Base-by-base conservation (phyloP, 2,797 vertebrate species). In the Poeciliopsis presidionis region DNA sequence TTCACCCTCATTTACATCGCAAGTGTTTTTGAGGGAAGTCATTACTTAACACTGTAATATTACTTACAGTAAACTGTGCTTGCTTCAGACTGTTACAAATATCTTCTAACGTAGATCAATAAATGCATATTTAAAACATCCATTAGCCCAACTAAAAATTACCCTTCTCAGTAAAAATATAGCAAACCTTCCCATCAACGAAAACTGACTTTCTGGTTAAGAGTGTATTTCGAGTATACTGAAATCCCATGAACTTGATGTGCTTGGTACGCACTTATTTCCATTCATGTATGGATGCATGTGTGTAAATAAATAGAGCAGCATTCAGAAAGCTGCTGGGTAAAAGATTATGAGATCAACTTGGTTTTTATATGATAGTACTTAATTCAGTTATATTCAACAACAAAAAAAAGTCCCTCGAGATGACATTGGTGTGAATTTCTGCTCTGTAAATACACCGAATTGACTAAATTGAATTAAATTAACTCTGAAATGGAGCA, bases 71-170 rank as follows among this genome's bases (percentile, higher is more conserved):
- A n/a, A 47, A 30, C 20, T 12, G 18, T 22, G 41, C 81, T 76
- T 83, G 71, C 43, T 28, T 74, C 20, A 2, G 20, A 71, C 18
- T 76, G 63, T 78, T 72, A 73, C 55, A 83, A 75, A 43, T 79
- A 70, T 67, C 47, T 47, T 67, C n/a, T 25, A 43, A 36, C 57
- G 46, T 55, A 73, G 51, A 67, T 76, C 39, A 69, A 65, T 67
- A 7, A 80, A 77, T 59, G 78, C 28, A 28, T 39, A 18, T 30
- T 14, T 78, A 43, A 61, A 72, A 46, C 18, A 41, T 65, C 14
- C 45, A 67, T 36, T 2, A 8, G 39, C 49, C 30, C 3, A 7
- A 22, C 18, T 41, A 2, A 71, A 28, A n/a, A 28, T 46, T 9
- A 8, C 14, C 5, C 5, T 46, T 70, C 6, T 16, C 7, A 46